Evolutionary conservation across 2,113 vertebrate genomes (phyloP).

Genomic region (Saimiri boliviensis): DNA sequence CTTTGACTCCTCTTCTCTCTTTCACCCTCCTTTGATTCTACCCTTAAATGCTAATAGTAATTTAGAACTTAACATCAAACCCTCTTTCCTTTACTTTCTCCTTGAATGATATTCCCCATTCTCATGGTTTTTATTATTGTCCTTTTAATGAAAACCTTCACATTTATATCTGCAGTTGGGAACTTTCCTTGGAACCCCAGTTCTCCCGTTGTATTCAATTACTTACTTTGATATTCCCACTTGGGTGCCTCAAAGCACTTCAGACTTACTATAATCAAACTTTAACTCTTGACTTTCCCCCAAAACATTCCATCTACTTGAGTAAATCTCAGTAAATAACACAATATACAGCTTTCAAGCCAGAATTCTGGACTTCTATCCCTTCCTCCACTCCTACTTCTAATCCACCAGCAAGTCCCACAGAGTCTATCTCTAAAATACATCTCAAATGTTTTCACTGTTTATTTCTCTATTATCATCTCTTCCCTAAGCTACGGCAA

Average conservation of each 20-base stretch:
- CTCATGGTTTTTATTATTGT: not conserved
- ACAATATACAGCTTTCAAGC: not conserved
- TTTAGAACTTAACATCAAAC: constrained; percentile 10
- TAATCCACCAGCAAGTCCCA: not conserved
- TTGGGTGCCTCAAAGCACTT: not conserved
- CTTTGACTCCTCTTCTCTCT: not conserved
- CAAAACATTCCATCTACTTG: not conserved
- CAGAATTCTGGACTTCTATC: not conserved
- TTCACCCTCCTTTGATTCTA: not conserved
- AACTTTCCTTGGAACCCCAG: constrained; percentile 12
- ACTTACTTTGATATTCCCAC: constrained; percentile 22
- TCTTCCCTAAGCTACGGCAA: not conserved
- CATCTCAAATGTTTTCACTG: not conserved
- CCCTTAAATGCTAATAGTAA: not conserved
- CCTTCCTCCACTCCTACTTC: not conserved
- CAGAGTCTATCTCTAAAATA: not conserved
- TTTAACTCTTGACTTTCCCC: not conserved
- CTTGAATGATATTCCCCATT: not conserved
- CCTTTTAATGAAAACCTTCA: not conserved
- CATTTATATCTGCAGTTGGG: not conserved
- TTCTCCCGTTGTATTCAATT: not conserved
- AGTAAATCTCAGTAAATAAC: constrained; percentile 36
- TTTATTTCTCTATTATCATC: not conserved
- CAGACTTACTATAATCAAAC: constrained; percentile 4
- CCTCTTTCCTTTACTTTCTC: not conserved